A percentile compares a stretch with the other conserved stretches of the same genome.
phyloP scores from a whole-genome alignment of 1,140 invertebrate species.

The Teleogryllus occipitalis region DNA sequence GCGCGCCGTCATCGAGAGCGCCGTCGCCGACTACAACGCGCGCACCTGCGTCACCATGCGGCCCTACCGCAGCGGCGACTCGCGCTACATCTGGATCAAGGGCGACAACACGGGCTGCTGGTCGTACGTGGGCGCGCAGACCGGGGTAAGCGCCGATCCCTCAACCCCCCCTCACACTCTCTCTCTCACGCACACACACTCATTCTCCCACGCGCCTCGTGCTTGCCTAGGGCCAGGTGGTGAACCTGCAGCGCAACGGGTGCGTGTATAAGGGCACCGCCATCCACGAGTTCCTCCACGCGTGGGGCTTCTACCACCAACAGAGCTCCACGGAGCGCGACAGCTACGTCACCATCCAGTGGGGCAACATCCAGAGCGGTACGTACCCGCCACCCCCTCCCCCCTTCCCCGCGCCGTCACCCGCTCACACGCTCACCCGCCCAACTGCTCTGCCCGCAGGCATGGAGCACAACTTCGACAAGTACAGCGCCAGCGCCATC shows the following conservation, averaged over 20 bases:
- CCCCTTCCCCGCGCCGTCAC: no score
- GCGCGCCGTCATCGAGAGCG: conserved; percentile 36
- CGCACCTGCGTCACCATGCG: conserved; percentile 51
- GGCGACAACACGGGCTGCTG: conserved; percentile 39
- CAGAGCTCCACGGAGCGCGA: conserved; percentile 41
- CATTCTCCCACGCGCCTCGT: neutral
- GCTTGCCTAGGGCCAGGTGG: neutral
- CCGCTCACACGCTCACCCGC: conserved; percentile 20
- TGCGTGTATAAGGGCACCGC: conserved; percentile 35
- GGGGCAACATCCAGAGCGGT: conserved; percentile 34
- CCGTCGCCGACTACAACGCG: conserved; percentile 44
- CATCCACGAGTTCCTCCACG: conserved; percentile 42
- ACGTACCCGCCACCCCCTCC: neutral
- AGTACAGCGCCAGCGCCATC: conserved; percentile 37
- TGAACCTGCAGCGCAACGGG: conserved; percentile 25
- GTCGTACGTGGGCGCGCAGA: conserved; percentile 42
- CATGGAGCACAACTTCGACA: conserved; percentile 58
- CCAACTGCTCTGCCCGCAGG: conserved; percentile 33
- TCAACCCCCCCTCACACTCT: neutral
- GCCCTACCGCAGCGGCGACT: conserved; percentile 40
- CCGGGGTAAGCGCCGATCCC: neutral
- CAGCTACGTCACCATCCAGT: conserved; percentile 35
- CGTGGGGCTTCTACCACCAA: conserved; percentile 43
- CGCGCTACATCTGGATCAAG: conserved; percentile 40
- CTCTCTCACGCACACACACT: neutral